Evolutionary conservation across 2,797 vertebrate species (phyloP), one percentile per base, ranked within the genome.

Genomic region (Poliocrania exsul): DNA sequence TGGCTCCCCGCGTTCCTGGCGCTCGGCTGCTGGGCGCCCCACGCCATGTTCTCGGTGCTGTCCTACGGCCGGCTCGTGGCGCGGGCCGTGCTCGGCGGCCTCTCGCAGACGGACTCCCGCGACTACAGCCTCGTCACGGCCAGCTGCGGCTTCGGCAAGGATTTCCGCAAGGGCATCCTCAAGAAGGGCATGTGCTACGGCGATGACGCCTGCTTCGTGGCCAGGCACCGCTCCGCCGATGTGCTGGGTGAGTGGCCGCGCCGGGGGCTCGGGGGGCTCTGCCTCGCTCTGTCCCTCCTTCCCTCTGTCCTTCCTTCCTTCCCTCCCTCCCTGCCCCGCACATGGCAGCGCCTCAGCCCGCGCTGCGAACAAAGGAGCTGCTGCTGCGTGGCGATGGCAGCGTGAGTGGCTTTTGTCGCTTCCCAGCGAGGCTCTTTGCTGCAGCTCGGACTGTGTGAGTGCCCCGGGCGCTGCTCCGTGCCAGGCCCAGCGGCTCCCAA

Each of bases 121-220:
- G 99, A 99, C 97, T 99, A 99, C 98, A 99, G 99, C 95, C 97
- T 99, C 93, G 98, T 99, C 95, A 99, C 98, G 8, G 99, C 99
- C 79, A 99, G 99, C 94, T 99, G 98, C 96, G 99, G 99, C 89
- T 99, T 99, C 87, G 99, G 99, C 29, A 99, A 99, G 97, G 99
- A 99, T 98, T 99, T 99, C 97, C 98, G 99, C 31, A 99, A 99
- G 97, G 99, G 99, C 97, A 99, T 99, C 97, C 98, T 99, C 61
- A 99, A 99, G 98, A 99, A 99, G 93, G 99, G 99, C 92, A 99
- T 99, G 98, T 99, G 99, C 97, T 99, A 99, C 88, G 99, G 99
- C 25, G 99, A 99, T 47, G 99, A 99, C 81, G 99, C 99, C 86
- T 99, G 99, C 95, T 99, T 99, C 93, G 98, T 99, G 82, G 99